Conservation (phyloP, 2,888 invertebrate species). For the Himalopsyche kuldschensis region DNA sequence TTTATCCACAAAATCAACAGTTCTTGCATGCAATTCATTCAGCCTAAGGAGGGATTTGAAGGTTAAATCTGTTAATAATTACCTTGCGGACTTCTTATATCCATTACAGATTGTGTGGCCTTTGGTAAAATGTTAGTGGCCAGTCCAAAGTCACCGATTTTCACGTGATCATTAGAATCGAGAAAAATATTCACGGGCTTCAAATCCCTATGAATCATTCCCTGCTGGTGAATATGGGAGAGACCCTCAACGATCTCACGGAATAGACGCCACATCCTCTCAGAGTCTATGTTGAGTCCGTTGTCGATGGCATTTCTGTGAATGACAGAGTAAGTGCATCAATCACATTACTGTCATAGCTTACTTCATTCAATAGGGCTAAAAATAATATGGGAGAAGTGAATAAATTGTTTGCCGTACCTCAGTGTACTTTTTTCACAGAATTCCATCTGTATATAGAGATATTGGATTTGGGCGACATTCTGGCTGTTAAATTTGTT, state of each 20-base stretch:
- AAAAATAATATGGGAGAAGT: neutral
- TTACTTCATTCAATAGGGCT: neutral
- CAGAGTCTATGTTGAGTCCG: conserved; percentile 72
- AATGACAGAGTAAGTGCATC: neutral
- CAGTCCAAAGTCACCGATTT: conserved; percentile 97
- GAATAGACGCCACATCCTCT: conserved; percentile 88
- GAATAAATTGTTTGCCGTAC: conserved; percentile 41
- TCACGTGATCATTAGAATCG: conserved; percentile 91
- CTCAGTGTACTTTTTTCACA: conserved; percentile 93
- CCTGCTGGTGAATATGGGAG: conserved; percentile 90
- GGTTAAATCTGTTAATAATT: neutral
- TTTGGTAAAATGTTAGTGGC: conserved; percentile 70
- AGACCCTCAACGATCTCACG: conserved; percentile 90
- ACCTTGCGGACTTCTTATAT: conserved; percentile 38
- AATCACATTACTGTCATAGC: neutral
- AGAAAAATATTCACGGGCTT: conserved; percentile 94
- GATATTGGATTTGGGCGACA: conserved; percentile 63
- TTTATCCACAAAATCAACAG: too few species aligned
- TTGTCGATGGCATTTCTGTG: conserved; percentile 81
- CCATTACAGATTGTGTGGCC: conserved; percentile 42
- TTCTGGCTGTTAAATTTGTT: conserved; percentile 41
- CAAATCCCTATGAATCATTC: conserved; percentile 82
- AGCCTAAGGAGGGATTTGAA: too few species aligned
- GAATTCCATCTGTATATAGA: conserved; percentile 98
- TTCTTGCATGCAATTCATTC: too few species aligned